Percentiles rank a stretch among this genome's conserved stretches.
These are phyloP conservation scores for Sylvicapra grimmia DNA, from an alignment of 2,113 vertebrate species.

Conservation along the genomic window DNA sequence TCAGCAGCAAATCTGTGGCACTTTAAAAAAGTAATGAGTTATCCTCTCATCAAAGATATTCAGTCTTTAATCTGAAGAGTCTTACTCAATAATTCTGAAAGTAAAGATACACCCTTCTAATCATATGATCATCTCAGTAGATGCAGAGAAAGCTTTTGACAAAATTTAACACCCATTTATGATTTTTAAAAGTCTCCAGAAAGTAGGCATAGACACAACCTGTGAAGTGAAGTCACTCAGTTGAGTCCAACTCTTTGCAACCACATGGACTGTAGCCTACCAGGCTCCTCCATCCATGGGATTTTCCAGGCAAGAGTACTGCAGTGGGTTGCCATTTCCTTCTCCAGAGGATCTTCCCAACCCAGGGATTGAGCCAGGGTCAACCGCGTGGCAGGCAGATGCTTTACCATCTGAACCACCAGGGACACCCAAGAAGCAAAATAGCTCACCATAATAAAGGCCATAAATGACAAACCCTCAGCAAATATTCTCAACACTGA, in stretches of 20 bases:
- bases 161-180: background rate
- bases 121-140: background rate
- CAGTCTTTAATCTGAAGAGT: background rate
- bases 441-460: background rate
- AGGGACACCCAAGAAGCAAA: background rate
- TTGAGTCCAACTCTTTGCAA: background rate
- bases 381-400: rapidly evolving
- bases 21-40: background rate
- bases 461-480: background rate
- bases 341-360: background rate
- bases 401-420: background rate
- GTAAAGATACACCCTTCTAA: background rate
- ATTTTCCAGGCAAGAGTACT: background rate
- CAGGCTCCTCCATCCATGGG: background rate
- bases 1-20: background rate
- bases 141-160: background rate
- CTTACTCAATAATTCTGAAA: constrained; percentile 19
- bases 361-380: background rate
- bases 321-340: background rate
- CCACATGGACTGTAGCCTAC: background rate
- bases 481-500: background rate
- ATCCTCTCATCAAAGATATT: background rate
- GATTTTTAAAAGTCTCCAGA: background rate
- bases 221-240: background rate
- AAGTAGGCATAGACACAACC: background rate